A percentile compares a stretch with the other conserved stretches of the same genome.
Conservation (phyloP, 2,888 invertebrate genomes). For the Oligia strigilis region DNA sequence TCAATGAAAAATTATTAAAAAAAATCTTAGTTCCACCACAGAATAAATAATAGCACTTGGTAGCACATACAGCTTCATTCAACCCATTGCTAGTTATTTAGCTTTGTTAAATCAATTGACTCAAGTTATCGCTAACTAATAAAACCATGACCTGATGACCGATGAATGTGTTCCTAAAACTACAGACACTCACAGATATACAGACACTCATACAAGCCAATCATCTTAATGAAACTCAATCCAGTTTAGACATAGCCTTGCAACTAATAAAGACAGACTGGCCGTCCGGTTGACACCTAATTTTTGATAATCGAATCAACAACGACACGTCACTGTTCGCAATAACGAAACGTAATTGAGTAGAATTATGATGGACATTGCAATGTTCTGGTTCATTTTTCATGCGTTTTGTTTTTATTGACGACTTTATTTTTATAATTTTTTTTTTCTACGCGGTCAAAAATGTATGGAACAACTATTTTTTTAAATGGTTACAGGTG, state of each 20-base stretch:
- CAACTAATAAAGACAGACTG: constrained; percentile 53
- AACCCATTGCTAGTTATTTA: too few species aligned
- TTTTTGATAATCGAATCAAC: constrained; percentile 62
- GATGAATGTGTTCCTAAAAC: constrained; percentile 7
- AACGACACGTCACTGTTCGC: constrained; percentile 50
- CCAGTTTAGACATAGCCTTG: constrained; percentile 50
- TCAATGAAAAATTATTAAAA: too few species aligned
- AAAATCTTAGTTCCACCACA: too few species aligned
- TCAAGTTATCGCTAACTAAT: constrained; percentile 7
- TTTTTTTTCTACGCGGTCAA: too few species aligned
- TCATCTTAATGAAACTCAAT: constrained; percentile 30
- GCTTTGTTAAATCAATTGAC: too few species aligned
- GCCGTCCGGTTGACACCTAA: constrained; percentile 60
- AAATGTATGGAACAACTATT: too few species aligned
- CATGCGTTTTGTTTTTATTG: background rate
- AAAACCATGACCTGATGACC: background rate
- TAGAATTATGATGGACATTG: constrained; percentile 55
- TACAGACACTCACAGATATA: constrained; percentile 1
- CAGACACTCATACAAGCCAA: background rate
- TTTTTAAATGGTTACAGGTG: too few species aligned
- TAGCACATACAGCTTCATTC: too few species aligned
- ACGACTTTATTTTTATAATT: background rate
- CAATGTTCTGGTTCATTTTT: constrained; percentile 40
- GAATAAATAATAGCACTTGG: too few species aligned
- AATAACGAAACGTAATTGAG: constrained; percentile 51